Conservation (phyloP, 2,797 vertebrate species). For the Galago senegalensis region DNA sequence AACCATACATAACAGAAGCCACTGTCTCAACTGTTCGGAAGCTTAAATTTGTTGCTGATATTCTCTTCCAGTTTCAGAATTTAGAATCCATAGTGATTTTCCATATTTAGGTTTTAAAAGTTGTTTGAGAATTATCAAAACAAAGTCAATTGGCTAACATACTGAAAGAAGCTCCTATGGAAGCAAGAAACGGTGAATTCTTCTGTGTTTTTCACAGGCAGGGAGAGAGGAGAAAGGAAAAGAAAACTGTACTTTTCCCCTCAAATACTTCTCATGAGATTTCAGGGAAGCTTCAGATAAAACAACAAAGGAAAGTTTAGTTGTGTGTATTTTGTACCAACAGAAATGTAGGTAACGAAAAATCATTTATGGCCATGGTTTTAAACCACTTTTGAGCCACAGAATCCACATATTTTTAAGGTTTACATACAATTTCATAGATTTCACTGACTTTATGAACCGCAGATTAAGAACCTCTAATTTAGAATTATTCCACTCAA, state of each 20-base stretch:
- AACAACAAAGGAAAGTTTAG: background rate
- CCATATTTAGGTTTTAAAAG: background rate
- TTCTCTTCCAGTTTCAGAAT: conserved; percentile 38
- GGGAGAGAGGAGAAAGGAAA: background rate
- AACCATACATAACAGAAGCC: background rate
- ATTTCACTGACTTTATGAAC: conserved; percentile 3
- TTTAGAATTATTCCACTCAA: conserved; percentile 51
- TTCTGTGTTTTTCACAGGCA: background rate
- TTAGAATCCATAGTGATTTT: background rate
- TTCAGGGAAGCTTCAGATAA: background rate
- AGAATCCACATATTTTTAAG: background rate
- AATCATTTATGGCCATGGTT: background rate
- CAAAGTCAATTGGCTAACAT: conserved; percentile 51
- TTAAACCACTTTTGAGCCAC: background rate
- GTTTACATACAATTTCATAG: conserved; percentile 30
- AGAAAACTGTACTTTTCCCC: background rate
- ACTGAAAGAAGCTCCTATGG: background rate
- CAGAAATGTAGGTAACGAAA: conserved; percentile 8
- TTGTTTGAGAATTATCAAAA: background rate
- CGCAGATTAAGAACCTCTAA: background rate
- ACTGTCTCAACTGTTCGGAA: background rate
- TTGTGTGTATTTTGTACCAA: background rate
- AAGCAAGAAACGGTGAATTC: background rate
- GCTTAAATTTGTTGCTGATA: background rate
- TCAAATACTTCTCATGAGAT: background rate